These are phyloP conservation scores for Netelia virgata DNA, from an alignment of 2,888 invertebrate genomes.

Conservation along the genomic window DNA sequence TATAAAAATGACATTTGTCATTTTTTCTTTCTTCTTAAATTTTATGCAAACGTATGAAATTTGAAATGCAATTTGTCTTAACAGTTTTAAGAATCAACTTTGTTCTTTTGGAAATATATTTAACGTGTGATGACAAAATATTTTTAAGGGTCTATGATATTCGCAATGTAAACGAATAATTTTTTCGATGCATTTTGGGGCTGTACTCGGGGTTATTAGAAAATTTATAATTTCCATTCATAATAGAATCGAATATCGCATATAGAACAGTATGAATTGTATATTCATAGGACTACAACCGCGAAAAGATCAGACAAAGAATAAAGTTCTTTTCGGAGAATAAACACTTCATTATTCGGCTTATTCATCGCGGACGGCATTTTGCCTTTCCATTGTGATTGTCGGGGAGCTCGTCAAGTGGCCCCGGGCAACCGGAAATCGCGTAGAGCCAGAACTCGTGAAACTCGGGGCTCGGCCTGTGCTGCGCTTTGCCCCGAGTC, in stretches of 20 bases:
- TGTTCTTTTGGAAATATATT: too few species aligned
- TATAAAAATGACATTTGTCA: background rate
- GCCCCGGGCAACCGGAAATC: conserved; percentile 63
- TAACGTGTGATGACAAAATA: too few species aligned
- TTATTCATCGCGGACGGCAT: conserved; percentile 72
- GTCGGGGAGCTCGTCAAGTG: conserved; percentile 55
- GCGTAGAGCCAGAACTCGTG: conserved; percentile 63
- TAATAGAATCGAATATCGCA: conserved; percentile 43
- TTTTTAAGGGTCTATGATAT: too few species aligned
- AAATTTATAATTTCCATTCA: conserved; percentile 20
- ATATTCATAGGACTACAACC: conserved; percentile 47
- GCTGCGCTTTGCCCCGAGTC: conserved; percentile 20
- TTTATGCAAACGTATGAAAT: too few species aligned
- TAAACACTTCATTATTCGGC: conserved; percentile 75
- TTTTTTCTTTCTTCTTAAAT: too few species aligned
- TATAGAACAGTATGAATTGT: conserved; percentile 34
- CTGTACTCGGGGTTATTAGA: conserved; percentile 5
- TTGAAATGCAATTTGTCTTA: too few species aligned
- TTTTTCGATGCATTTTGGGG: background rate
- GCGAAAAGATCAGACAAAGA: conserved; percentile 56
- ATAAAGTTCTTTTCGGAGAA: conserved; percentile 73
- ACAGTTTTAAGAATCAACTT: too few species aligned
- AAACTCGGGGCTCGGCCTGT: conserved; percentile 42
- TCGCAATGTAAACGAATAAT: too few species aligned
- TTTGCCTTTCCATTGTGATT: conserved; percentile 54